A percentile compares a stretch with the other conserved stretches of the same genome.
These are phyloP conservation scores for Pyralis farinalis DNA, from an alignment of 2,888 invertebrate genomes.

Conservation along the genomic window DNA sequence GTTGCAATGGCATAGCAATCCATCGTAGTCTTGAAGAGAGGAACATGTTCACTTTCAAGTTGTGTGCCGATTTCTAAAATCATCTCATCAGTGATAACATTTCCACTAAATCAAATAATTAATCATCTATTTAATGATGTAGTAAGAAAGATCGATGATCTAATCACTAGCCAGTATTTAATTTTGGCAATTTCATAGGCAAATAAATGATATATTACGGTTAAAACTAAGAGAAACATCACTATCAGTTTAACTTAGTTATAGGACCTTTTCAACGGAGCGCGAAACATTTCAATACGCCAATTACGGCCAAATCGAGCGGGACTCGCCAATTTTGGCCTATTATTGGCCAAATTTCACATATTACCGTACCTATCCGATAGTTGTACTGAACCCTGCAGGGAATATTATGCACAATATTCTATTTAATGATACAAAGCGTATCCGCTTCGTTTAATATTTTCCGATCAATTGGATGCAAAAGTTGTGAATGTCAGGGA, in stretches of 20 bases:
- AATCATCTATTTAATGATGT: no score
- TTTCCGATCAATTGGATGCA: constrained; percentile 20
- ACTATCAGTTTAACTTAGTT: constrained; percentile 5
- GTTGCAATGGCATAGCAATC: no score
- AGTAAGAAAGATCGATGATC: no score
- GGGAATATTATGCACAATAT: constrained; percentile 62
- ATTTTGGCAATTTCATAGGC: no score
- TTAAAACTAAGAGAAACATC: no score
- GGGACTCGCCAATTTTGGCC: constrained; percentile 18
- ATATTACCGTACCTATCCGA: constrained; percentile 27
- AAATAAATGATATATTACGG: no score
- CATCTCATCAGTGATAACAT: no score
- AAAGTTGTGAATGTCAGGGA: neutral
- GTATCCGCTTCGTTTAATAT: constrained; percentile 44
- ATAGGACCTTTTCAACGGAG: constrained; percentile 14
- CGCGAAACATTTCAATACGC: constrained; percentile 21
- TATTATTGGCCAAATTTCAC: constrained; percentile 21
- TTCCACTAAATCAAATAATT: no score
- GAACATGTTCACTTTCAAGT: no score
- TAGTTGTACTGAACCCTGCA: constrained; percentile 37
- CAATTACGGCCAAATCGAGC: constrained; percentile 21
- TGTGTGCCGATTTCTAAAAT: no score
- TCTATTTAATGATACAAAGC: constrained; percentile 63
- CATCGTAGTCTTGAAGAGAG: no score
- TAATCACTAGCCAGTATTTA: no score